Conservation (phyloP, 92 coral and sea anemone species). For the Chrysogorgia sp. region DNA sequence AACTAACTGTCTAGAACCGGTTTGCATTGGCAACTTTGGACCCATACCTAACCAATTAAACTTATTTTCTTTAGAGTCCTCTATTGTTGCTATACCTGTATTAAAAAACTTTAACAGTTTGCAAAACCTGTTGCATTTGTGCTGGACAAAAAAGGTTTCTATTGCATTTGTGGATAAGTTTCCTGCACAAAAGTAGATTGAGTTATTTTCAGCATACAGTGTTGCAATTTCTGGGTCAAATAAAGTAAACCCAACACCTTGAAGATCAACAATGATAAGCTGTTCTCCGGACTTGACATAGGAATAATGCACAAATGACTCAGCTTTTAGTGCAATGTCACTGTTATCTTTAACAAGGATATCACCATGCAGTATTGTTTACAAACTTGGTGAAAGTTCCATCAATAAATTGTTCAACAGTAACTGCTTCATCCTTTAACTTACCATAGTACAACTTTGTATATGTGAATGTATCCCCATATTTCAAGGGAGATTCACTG, state of each 20-base stretch:
- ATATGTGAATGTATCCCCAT: slow-evolving; percentile 68
- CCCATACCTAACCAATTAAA: no score
- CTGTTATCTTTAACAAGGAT: slow-evolving; percentile 9
- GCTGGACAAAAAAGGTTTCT: slow-evolving; percentile 23
- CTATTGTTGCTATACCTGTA: background rate
- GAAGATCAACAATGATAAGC: slow-evolving; percentile 62
- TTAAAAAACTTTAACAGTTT: slow-evolving; percentile 8
- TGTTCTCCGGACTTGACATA: slow-evolving; percentile 8
- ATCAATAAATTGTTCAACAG: slow-evolving; percentile 53
- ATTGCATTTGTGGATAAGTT: slow-evolving; percentile 48
- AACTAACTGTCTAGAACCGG: no score
- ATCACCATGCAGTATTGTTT: slow-evolving; percentile 55
- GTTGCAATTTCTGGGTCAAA: slow-evolving; percentile 63
- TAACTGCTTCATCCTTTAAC: slow-evolving; percentile 61
- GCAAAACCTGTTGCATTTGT: slow-evolving; percentile 52
- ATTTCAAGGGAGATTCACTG: slow-evolving; percentile 54
- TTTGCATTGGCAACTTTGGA: no score
- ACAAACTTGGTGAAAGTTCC: slow-evolving; percentile 43
- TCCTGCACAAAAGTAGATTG: slow-evolving; percentile 53
- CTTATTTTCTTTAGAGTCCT: background rate
- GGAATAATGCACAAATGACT: background rate
- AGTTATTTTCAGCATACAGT: slow-evolving; percentile 39
- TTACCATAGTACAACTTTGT: slow-evolving; percentile 63
- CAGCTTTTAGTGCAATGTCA: background rate
- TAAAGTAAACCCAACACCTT: slow-evolving; percentile 50